Evolutionary conservation across 2,113 vertebrate genomes (phyloP).

Genomic region (Paratilapia polleni): DNA sequence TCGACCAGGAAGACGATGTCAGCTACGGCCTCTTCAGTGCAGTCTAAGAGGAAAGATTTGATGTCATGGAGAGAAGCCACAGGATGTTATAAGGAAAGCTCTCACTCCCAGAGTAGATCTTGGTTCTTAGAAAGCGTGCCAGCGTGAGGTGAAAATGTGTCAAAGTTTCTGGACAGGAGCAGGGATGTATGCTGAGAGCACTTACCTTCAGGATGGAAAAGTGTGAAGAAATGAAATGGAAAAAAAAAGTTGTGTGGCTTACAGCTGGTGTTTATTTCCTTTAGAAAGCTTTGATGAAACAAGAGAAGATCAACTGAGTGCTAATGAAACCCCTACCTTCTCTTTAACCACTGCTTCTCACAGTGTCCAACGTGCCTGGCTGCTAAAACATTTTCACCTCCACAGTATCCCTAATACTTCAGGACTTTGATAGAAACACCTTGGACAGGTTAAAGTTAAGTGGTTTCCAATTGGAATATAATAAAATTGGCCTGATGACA

Average conservation of each 20-base stretch:
- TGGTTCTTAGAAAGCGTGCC: background rate
- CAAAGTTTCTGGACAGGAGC: background rate
- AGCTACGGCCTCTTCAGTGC: constrained; percentile 84
- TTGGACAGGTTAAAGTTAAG: background rate
- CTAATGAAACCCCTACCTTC: background rate
- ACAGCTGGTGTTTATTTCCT: background rate
- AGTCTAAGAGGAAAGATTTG: constrained; percentile 84
- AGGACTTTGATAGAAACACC: background rate
- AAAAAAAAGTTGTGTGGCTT: background rate
- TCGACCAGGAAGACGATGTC: constrained; percentile 96
- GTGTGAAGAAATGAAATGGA: background rate
- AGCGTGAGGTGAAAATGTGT: constrained; percentile 3
- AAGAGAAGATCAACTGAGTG: background rate
- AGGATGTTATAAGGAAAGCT: background rate
- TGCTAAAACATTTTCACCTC: background rate
- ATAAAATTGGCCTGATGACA: background rate
- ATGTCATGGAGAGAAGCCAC: constrained; percentile 1
- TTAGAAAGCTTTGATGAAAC: background rate
- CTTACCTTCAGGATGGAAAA: background rate
- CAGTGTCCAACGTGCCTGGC: background rate
- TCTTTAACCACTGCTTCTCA: background rate
- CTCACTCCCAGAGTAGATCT: background rate
- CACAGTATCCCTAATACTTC: background rate
- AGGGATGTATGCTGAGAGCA: background rate
- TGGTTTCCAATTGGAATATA: background rate